A percentile compares a stretch with the other conserved stretches of the same genome.
Conservation (phyloP, 1,140 invertebrate species). For the Pararge aegeria region DNA sequence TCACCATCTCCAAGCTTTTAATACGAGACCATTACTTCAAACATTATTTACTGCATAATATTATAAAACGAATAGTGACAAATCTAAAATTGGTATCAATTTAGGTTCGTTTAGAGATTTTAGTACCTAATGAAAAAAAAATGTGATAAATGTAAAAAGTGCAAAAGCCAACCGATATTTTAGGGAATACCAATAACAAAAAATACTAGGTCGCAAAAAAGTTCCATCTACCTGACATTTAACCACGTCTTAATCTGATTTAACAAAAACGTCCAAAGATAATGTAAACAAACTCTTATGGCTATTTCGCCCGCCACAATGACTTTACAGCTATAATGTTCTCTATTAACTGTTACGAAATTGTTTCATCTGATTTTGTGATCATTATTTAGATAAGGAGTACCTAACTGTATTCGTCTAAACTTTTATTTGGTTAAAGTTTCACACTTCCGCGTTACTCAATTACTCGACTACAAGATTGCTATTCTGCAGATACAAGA, state of each 20-base stretch:
- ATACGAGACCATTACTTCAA: too few relatives aligned
- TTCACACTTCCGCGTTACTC: constrained; percentile 11
- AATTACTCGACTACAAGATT: background rate
- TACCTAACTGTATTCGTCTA: constrained; percentile 21
- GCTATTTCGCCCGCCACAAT: constrained; percentile 25
- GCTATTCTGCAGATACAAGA: background rate
- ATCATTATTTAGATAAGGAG: constrained; percentile 29
- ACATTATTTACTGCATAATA: too few relatives aligned
- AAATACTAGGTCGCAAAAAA: background rate
- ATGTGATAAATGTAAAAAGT: too few relatives aligned
- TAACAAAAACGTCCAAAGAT: constrained; percentile 2
- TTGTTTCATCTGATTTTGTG: constrained; percentile 34
- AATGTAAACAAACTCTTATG: constrained; percentile 19
- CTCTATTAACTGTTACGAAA: constrained; percentile 36
- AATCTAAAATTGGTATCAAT: too few relatives aligned
- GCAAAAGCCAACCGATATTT: too few relatives aligned
- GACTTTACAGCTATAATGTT: constrained; percentile 33
- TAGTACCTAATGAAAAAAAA: too few relatives aligned
- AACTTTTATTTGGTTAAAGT: constrained; percentile 19
- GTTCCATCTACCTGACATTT: background rate
- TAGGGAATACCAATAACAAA: background rate
- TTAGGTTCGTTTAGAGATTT: too few relatives aligned
- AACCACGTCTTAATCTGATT: background rate
- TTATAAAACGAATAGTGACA: too few relatives aligned
- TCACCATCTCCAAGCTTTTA: too few relatives aligned